A percentile compares a stretch with the other conserved stretches of the same genome.
Evolutionary conservation across 2,113 vertebrate genomes (phyloP).

Genomic region (Cichladusa arquata): DNA sequence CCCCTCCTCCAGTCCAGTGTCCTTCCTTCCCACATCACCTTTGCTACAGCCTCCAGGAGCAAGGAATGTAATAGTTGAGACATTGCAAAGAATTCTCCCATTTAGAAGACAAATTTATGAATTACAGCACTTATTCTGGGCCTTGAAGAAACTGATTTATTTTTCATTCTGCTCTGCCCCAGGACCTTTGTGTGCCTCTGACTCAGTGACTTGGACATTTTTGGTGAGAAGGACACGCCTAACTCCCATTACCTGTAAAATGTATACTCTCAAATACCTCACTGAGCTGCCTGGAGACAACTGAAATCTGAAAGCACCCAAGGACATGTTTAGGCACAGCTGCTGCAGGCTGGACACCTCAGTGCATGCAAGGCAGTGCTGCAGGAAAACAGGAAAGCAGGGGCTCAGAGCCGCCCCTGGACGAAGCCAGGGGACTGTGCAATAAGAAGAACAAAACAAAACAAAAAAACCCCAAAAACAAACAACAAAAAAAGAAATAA

Average conservation of each 20-base stretch:
- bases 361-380: background rate
- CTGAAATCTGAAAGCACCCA: background rate
- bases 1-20: background rate
- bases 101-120: background rate
- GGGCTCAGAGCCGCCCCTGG: background rate
- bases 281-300: background rate
- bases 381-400: background rate
- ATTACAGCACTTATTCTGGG: background rate
- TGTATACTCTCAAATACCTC: background rate
- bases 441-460: background rate
- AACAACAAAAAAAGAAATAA: background rate
- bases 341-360: background rate
- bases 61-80: background rate
- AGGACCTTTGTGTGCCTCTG: background rate
- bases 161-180: background rate
- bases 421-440: background rate
- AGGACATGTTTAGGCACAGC: background rate
- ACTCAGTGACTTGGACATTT: background rate
- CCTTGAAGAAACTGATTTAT: background rate
- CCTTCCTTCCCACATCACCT: background rate
- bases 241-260: background rate
- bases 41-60: background rate
- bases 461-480: background rate
- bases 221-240: background rate
- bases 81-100: background rate